Conservation (phyloP, 1,140 invertebrate genomes). For the Danaus melanippus region DNA sequence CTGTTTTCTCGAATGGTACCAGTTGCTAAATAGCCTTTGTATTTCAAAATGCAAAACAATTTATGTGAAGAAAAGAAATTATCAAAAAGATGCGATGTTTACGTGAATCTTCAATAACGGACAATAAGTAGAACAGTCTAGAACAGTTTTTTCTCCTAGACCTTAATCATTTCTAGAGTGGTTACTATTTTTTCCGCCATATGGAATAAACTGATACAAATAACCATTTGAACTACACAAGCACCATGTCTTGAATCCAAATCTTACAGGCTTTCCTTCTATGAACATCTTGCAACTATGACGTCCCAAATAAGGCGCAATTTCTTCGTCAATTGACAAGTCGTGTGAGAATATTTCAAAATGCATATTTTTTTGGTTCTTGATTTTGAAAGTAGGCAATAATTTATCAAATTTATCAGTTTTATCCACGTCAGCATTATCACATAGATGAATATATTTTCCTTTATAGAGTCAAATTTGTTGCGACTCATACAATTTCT, state of each 20-base stretch:
- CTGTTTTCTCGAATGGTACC: conserved; percentile 8
- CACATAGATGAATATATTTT: conserved; percentile 6
- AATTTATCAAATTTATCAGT: no score
- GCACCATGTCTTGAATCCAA: conserved; percentile 5
- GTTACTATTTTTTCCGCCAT: conserved; percentile 4
- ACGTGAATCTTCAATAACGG: conserved; percentile 1
- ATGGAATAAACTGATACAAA: conserved; percentile 2
- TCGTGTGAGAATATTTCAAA: no score
- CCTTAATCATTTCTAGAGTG: not conserved
- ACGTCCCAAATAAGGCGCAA: not conserved
- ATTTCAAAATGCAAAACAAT: conserved; percentile 10
- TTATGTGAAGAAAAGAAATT: conserved; percentile 1
- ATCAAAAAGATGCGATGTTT: conserved; percentile 4
- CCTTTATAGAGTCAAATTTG: conserved; percentile 6
- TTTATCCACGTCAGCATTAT: not conserved
- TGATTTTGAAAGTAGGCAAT: no score
- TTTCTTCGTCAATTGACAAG: conserved; percentile 7
- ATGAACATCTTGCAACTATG: conserved; percentile 7
- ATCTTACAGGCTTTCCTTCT: conserved; percentile 8
- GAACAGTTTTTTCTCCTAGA: conserved; percentile 4
- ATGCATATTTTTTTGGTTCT: no score
- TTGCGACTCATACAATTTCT: conserved; percentile 8
- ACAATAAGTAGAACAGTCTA: not conserved
- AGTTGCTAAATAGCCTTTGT: conserved; percentile 9
- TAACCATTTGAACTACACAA: conserved; percentile 5